Conservation (phyloP, 2,888 invertebrate species). For the Scaeva pyrastri region DNA sequence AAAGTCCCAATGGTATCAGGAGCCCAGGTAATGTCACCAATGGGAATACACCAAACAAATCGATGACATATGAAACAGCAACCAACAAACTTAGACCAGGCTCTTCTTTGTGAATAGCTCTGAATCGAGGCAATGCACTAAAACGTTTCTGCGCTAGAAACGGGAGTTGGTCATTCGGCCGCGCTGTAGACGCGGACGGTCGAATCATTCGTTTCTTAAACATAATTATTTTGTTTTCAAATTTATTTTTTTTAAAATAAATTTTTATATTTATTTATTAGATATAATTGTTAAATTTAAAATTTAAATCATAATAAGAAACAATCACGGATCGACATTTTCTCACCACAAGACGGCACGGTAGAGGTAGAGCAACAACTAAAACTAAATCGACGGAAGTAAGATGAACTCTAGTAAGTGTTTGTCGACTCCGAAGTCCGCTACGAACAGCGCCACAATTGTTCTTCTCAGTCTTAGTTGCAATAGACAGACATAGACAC, state of each 20-base stretch:
- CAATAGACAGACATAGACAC: conserved; percentile 10
- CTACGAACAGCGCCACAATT: not conserved
- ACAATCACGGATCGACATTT: conserved; percentile 42
- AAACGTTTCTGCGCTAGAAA: conserved; percentile 81
- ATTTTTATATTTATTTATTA: not conserved
- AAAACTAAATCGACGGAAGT: conserved; percentile 58
- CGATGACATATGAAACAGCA: conserved; percentile 90
- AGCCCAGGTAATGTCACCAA: conserved; percentile 90
- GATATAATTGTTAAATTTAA: not conserved
- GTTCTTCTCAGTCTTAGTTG: not conserved
- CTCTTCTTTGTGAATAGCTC: conserved; percentile 78
- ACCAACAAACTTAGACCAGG: conserved; percentile 87
- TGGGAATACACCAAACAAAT: conserved; percentile 93
- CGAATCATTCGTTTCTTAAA: conserved; percentile 62
- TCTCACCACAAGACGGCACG: conserved; percentile 22
- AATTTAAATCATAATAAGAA: conserved; percentile 42
- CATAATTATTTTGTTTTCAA: conserved; percentile 13
- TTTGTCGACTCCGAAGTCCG: not conserved
- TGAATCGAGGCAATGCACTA: conserved; percentile 82
- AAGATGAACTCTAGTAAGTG: conserved; percentile 39
- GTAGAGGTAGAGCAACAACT: conserved; percentile 51
- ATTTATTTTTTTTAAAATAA: not conserved
- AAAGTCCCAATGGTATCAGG: conserved; percentile 90
- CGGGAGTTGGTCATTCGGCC: conserved; percentile 81
- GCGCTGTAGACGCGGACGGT: conserved; percentile 36